Evolutionary conservation across 1,140 invertebrate genomes (phyloP).

Genomic region (Drosophila saltans): DNA sequence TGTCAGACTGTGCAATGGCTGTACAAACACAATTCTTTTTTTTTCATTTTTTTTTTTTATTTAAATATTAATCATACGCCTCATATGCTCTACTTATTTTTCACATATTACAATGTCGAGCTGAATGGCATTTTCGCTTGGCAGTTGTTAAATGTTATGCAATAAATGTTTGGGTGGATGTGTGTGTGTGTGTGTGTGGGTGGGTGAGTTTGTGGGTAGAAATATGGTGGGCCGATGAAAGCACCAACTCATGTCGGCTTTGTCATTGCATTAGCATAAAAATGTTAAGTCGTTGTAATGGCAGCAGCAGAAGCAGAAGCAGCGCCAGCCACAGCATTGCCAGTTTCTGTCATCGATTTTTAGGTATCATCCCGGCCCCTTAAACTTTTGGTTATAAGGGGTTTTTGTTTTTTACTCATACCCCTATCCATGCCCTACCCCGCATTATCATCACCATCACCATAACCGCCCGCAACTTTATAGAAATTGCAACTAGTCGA

Average conservation of each 20-base stretch:
- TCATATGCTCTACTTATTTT: conserved; percentile 65
- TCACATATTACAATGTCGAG: conserved; percentile 61
- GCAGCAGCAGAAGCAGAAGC: conserved; percentile 27
- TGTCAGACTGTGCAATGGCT: conserved; percentile 15
- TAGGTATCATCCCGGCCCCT: conserved; percentile 3
- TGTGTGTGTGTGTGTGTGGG: conserved; percentile 2
- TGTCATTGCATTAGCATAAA: conserved; percentile 65
- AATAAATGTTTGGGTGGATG: conserved; percentile 26
- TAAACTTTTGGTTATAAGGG: neutral
- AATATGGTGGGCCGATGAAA: conserved; percentile 5
- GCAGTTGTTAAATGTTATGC: conserved; percentile 46
- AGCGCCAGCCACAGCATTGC: conserved; percentile 22
- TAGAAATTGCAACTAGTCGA: conserved; percentile 11
- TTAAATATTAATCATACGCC: conserved; percentile 68
- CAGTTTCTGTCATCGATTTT: conserved; percentile 50
- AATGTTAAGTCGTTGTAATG: conserved; percentile 60
- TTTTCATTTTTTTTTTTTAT: conserved; percentile 22
- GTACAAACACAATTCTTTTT: neutral
- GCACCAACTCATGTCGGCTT: conserved; percentile 54
- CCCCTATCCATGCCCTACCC: neutral
- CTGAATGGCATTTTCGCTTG: conserved; percentile 42
- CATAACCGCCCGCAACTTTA: conserved; percentile 2
- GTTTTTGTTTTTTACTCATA: neutral
- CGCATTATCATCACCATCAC: too few relatives aligned
- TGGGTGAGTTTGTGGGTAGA: conserved; percentile 3